Percentiles rank a stretch among this genome's conserved stretches.
These are phyloP conservation scores for Philaenus spumarius DNA, from an alignment of 1,140 invertebrate species.

Conservation along the genomic window DNA sequence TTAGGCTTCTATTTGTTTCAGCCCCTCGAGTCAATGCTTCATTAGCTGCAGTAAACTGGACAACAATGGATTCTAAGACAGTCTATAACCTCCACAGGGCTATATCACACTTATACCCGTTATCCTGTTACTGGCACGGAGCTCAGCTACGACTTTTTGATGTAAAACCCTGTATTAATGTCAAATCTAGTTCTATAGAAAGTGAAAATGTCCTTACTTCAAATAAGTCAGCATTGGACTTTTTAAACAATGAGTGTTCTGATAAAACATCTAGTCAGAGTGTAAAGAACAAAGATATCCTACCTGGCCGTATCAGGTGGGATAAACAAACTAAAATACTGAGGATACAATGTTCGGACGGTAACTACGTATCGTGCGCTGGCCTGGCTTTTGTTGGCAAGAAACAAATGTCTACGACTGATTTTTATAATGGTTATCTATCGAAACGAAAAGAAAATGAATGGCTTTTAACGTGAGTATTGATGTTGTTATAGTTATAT, in stretches of 20 bases:
- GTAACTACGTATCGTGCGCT: slow-evolving; percentile 21
- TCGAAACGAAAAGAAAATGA: slow-evolving; percentile 20
- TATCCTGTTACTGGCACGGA: slow-evolving; percentile 45
- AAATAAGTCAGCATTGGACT: slow-evolving; percentile 21
- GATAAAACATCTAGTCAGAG: neutral
- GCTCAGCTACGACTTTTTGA: slow-evolving; percentile 14
- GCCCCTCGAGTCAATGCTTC: slow-evolving; percentile 59
- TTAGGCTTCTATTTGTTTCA: too few species aligned
- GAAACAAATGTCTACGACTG: slow-evolving; percentile 24
- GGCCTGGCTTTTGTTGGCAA: slow-evolving; percentile 22
- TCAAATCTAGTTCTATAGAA: neutral
- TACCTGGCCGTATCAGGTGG: slow-evolving; percentile 22
- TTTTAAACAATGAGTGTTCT: slow-evolving; percentile 20
- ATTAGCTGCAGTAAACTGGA: slow-evolving; percentile 56
- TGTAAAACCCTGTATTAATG: slow-evolving; percentile 11
- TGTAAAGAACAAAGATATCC: neutral
- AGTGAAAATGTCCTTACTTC: neutral
- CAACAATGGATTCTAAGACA: slow-evolving; percentile 48
- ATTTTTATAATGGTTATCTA: slow-evolving; percentile 34
- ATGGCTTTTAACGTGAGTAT: slow-evolving; percentile 16
- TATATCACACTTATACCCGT: slow-evolving; percentile 52
- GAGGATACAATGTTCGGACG: slow-evolving; percentile 28
- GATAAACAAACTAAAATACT: slow-evolving; percentile 21
- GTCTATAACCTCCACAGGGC: slow-evolving; percentile 61
- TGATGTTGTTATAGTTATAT: too few species aligned